A percentile compares a stretch with the other conserved stretches of the same genome.
Evolutionary conservation across 35 echinoderm and acorn worm genomes (phyloP).

Genomic region (Nesometra sesokonis): DNA sequence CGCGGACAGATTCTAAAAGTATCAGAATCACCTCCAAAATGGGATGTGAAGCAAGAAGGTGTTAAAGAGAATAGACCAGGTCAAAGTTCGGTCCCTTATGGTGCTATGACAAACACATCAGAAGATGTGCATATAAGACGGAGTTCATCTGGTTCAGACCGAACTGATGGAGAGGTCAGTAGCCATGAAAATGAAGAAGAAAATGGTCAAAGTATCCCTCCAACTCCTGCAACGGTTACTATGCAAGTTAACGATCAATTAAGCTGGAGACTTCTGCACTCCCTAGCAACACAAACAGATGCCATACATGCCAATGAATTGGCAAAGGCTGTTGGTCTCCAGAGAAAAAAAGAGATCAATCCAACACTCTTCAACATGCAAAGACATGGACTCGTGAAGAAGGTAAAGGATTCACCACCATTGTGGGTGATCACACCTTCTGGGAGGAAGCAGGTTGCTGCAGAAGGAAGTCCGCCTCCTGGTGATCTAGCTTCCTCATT

Average conservation of each 20-base stretch:
- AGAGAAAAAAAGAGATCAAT: constrained; percentile 72
- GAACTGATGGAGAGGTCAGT: background rate
- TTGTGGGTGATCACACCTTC: constrained; percentile 56
- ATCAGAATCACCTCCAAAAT: constrained; percentile 7
- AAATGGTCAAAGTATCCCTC: background rate
- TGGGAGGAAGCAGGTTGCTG: constrained; percentile 7
- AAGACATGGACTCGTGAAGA: constrained; percentile 51
- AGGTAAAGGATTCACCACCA: constrained; percentile 66
- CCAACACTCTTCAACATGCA: constrained; percentile 64
- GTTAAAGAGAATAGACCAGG: background rate
- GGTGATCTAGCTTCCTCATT: background rate
- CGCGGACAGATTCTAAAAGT: background rate
- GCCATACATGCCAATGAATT: constrained; percentile 49
- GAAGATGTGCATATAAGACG: background rate
- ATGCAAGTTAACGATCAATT: background rate
- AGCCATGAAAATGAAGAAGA: background rate
- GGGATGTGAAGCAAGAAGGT: constrained; percentile 6
- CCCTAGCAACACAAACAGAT: constrained; percentile 19
- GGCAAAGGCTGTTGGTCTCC: constrained; percentile 36
- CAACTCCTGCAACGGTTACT: background rate
- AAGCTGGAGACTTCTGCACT: constrained; percentile 11
- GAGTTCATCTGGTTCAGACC: background rate
- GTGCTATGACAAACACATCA: background rate
- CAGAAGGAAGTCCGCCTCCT: background rate
- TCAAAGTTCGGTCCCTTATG: background rate